A percentile compares a stretch with the other conserved stretches of the same genome.
phyloP scores from a whole-genome alignment of 2,888 invertebrate species.

The Sphaerophoria rueppellii region DNA sequence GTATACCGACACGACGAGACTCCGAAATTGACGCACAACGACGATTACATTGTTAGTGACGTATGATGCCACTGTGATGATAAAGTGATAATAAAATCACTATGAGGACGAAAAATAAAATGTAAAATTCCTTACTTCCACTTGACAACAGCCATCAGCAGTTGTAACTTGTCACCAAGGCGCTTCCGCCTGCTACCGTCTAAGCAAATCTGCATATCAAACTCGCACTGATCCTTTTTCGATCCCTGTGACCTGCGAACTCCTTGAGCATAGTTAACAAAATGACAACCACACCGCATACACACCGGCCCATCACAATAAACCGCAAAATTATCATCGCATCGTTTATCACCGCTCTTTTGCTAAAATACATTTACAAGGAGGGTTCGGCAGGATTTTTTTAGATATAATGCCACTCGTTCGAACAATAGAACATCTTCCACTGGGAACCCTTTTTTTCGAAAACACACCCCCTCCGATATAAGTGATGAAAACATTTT shows the following conservation, averaged over 20 bases:
- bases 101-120: conserved; percentile 59
- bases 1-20: conserved; percentile 11
- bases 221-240: conserved; percentile 71
- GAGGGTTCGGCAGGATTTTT: conserved; percentile 46
- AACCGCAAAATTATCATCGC: conserved; percentile 73
- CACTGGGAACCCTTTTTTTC: conserved; percentile 53
- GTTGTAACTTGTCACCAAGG: too few relatives aligned
- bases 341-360: conserved; percentile 70
- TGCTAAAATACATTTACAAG: conserved; percentile 46
- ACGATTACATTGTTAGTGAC: conserved; percentile 33
- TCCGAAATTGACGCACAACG: not conserved
- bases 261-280: conserved; percentile 24
- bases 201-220: conserved; percentile 70
- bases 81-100: conserved; percentile 63
- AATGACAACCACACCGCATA: conserved; percentile 56
- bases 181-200: not conserved
- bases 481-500: too few relatives aligned
- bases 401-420: conserved; percentile 12
- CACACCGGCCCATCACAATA: conserved; percentile 63
- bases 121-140: conserved; percentile 66
- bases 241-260: conserved; percentile 70
- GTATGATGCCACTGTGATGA: conserved; percentile 34
- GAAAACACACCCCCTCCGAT: conserved; percentile 40
- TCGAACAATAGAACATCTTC: conserved; percentile 37
- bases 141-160: conserved; percentile 14